Evolutionary conservation across 2,113 vertebrate genomes (phyloP).

Genomic region (Paracanthobrama guichenoti): DNA sequence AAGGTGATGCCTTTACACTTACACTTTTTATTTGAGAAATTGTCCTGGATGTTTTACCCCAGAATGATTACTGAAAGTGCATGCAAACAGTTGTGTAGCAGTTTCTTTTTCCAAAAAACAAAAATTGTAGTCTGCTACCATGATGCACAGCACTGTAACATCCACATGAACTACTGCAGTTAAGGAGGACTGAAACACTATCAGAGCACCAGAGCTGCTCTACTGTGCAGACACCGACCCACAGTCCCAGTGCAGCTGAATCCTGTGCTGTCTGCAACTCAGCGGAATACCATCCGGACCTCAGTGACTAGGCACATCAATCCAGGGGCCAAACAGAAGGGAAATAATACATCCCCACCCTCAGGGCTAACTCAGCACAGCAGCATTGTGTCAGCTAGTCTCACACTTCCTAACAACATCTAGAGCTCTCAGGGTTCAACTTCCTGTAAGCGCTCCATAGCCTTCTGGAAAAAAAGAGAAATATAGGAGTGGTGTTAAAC

Average conservation of each 20-base stretch:
- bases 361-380: constrained; percentile 17
- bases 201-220: constrained; percentile 1
- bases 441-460: constrained; percentile 22
- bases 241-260: constrained; percentile 42
- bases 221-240: constrained; percentile 48
- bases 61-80: too few species aligned
- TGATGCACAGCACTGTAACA: neutral
- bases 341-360: constrained; percentile 42
- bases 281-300: constrained; percentile 60
- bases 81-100: too few species aligned
- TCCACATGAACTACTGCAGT: neutral
- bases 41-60: too few species aligned
- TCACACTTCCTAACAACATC: constrained; percentile 54
- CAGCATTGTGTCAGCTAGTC: constrained; percentile 51
- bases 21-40: too few species aligned
- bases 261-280: constrained; percentile 59
- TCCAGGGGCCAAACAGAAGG: constrained; percentile 45
- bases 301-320: constrained; percentile 51
- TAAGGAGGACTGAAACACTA: neutral
- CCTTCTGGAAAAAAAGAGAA: constrained; percentile 14
- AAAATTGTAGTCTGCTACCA: neutral
- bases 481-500: constrained; percentile 22
- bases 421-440: constrained; percentile 38
- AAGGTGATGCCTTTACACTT: too few species aligned
- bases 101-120: too few species aligned